These are phyloP conservation scores for Poeciliopsis retropinna DNA, from an alignment of 2,113 vertebrate genomes.

Conservation along the genomic window DNA sequence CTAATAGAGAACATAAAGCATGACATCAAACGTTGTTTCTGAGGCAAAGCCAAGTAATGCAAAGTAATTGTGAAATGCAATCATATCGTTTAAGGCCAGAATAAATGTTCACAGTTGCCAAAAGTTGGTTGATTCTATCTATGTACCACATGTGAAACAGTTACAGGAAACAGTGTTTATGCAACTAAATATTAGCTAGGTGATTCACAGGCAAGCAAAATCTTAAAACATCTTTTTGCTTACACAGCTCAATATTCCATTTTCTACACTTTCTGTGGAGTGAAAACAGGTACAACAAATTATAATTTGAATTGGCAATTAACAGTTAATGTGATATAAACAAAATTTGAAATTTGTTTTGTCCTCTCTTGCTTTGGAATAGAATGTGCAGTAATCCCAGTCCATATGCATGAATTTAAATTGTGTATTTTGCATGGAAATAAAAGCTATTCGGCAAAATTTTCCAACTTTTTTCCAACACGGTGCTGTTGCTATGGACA, in stretches of 20 bases:
- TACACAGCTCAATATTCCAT: no score
- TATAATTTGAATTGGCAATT: background rate
- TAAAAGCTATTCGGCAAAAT: background rate
- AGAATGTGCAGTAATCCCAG: background rate
- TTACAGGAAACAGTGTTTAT: background rate
- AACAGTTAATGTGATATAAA: background rate
- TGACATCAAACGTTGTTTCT: background rate
- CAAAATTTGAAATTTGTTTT: background rate
- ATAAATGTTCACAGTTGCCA: background rate
- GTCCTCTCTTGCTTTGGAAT: background rate
- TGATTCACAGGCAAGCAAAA: background rate
- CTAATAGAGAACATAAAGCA: no score
- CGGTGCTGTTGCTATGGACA: background rate
- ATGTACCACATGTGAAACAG: background rate
- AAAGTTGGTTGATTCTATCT: background rate
- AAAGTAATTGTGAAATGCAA: background rate
- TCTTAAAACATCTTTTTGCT: no score
- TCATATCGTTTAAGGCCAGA: background rate
- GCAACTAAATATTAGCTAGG: background rate
- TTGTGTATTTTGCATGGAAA: background rate
- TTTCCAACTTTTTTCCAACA: background rate
- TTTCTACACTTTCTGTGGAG: background rate
- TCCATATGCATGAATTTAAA: background rate
- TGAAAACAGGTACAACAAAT: background rate
- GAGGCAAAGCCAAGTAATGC: background rate